These are phyloP conservation scores for Pseudonaja textilis DNA, from an alignment of 2,113 vertebrate genomes.

Conservation along the genomic window DNA sequence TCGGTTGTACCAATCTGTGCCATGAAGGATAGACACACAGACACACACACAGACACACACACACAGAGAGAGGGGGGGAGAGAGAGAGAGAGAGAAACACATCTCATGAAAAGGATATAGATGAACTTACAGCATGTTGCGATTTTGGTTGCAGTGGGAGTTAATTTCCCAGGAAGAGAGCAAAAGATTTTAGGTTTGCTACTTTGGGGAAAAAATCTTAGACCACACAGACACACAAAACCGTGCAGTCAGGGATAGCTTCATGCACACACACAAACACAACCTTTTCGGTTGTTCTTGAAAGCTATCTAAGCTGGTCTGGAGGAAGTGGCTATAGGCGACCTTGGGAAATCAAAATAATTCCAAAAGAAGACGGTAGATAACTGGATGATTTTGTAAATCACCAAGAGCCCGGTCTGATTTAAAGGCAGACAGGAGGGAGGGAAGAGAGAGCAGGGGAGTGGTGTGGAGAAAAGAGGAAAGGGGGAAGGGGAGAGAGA, in stretches of 20 bases:
- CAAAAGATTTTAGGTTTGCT: background rate
- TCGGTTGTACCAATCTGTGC: background rate
- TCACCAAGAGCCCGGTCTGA: background rate
- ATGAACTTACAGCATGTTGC: too few relatives aligned
- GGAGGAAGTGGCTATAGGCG: background rate
- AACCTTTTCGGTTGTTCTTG: background rate
- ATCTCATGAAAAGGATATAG: background rate
- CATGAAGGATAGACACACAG: background rate
- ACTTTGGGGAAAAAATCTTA: background rate
- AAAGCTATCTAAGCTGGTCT: background rate
- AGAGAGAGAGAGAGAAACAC: too few relatives aligned
- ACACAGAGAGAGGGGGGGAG: too few relatives aligned
- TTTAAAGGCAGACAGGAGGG: background rate
- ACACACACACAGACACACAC: too few relatives aligned
- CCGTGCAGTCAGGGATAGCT: background rate
- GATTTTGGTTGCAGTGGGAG: background rate
- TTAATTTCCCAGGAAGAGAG: background rate
- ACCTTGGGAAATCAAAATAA: background rate
- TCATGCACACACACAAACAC: background rate
- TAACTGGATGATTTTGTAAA: background rate
- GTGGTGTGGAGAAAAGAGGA: too few relatives aligned
- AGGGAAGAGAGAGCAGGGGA: background rate
- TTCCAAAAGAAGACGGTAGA: background rate
- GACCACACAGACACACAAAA: too few relatives aligned
- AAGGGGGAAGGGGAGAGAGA: background rate